Evolutionary conservation across 2,113 vertebrate genomes (phyloP).

Genomic region (Spheniscus mendiculus): DNA sequence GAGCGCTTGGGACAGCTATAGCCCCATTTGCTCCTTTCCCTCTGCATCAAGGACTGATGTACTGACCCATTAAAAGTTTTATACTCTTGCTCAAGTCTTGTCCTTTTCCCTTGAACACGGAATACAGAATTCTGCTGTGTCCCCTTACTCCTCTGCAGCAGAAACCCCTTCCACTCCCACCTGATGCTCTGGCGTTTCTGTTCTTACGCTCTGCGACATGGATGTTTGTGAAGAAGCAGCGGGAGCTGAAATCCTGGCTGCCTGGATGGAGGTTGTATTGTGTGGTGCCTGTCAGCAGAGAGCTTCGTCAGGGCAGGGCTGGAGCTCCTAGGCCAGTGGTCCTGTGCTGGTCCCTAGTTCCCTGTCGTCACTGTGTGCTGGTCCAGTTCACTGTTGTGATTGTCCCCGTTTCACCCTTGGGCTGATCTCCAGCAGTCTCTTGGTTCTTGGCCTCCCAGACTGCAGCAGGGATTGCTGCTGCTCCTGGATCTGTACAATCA

Average conservation of each 20-base stretch:
- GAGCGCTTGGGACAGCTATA: not conserved
- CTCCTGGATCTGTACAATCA: not conserved
- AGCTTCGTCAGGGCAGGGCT: not conserved
- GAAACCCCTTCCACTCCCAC: not conserved
- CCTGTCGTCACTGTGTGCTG: not conserved
- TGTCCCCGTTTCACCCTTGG: not conserved
- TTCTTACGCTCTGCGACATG: accelerated
- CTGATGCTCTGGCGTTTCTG: not conserved
- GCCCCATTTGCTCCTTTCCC: not conserved
- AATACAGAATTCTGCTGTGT: not conserved
- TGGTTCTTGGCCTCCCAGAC: not conserved
- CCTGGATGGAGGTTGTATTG: not conserved
- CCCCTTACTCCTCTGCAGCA: not conserved
- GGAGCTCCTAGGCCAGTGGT: not conserved
- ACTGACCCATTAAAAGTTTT: constrained; percentile 48
- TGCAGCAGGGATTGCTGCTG: not conserved
- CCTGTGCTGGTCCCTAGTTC: not conserved
- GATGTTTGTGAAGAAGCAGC: not conserved
- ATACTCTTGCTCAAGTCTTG: not conserved
- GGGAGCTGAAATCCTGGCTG: not conserved
- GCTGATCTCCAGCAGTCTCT: not conserved
- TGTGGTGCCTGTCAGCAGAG: not conserved
- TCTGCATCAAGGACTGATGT: not conserved
- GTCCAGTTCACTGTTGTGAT: not conserved
- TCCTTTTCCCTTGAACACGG: not conserved